Percentiles rank a stretch among this genome's conserved stretches.
Evolutionary conservation across 2,797 vertebrate genomes (phyloP).

Genomic region (Anguilla pacifica): DNA sequence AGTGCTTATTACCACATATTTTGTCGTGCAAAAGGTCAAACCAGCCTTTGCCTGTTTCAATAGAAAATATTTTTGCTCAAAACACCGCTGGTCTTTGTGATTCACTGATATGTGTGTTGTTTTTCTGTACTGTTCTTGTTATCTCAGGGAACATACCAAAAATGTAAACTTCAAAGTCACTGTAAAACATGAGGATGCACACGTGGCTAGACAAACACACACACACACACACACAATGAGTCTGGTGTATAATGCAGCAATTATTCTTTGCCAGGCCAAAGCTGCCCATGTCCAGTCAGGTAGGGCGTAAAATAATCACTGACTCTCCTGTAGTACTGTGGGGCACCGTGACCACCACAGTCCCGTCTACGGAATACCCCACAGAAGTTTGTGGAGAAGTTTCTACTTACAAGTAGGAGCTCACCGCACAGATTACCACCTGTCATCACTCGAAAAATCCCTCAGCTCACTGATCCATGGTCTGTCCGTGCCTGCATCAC

Average conservation of each 20-base stretch:
- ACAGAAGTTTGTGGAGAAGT: no score
- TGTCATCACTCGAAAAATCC: no score
- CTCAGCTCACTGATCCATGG: no score
- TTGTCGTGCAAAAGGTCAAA: background rate
- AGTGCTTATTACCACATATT: background rate
- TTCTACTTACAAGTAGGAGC: no score
- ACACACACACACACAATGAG: background rate
- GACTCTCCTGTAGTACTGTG: no score
- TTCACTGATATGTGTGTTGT: background rate
- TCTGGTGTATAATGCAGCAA: background rate
- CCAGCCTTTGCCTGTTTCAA: background rate
- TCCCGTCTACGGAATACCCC: no score
- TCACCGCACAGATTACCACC: no score
- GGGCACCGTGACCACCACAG: no score
- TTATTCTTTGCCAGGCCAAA: no score
- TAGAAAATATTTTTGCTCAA: conserved; percentile 14
- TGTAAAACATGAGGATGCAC: background rate
- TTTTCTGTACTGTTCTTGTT: background rate
- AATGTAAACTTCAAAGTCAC: background rate
- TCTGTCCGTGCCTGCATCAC: no score
- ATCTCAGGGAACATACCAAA: background rate
- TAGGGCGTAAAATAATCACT: no score
- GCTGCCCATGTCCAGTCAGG: no score
- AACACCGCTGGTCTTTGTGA: background rate
- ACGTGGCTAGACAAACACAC: background rate